A percentile compares a stretch with the other conserved stretches of the same genome.
These are phyloP conservation scores for Monomorium pharaonis DNA, from an alignment of 1,140 invertebrate genomes.

Conservation along the genomic window DNA sequence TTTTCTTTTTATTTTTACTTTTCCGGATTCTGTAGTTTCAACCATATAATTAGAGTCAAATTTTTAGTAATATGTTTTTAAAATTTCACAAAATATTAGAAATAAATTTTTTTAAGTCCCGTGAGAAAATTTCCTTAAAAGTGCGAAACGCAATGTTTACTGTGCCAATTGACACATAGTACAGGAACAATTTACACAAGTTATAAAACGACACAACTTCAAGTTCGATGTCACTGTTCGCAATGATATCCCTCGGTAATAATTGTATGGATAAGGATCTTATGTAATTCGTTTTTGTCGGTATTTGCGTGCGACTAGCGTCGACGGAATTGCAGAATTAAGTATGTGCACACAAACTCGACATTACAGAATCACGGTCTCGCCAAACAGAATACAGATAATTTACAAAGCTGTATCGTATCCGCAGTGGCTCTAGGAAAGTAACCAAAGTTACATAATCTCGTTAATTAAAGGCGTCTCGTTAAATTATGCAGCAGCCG, in stretches of 20 bases:
- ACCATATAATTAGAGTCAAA: background rate
- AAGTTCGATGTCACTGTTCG: background rate
- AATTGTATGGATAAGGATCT: background rate
- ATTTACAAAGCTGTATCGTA: background rate
- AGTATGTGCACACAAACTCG: background rate
- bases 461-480: background rate
- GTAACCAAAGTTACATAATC: background rate
- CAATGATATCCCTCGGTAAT: background rate
- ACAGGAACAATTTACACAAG: background rate
- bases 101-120: background rate
- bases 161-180: background rate
- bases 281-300: conserved; percentile 16
- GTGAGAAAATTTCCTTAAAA: background rate
- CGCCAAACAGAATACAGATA: background rate
- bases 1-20: background rate
- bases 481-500: background rate
- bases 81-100: background rate
- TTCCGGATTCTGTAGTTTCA: background rate
- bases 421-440: background rate
- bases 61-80: background rate
- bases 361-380: background rate
- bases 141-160: background rate
- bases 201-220: background rate
- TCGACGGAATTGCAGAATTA: background rate
- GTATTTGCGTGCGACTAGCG: background rate